phyloP scores from a whole-genome alignment of 2,888 invertebrate species.

The Sicus ferrugineus region DNA sequence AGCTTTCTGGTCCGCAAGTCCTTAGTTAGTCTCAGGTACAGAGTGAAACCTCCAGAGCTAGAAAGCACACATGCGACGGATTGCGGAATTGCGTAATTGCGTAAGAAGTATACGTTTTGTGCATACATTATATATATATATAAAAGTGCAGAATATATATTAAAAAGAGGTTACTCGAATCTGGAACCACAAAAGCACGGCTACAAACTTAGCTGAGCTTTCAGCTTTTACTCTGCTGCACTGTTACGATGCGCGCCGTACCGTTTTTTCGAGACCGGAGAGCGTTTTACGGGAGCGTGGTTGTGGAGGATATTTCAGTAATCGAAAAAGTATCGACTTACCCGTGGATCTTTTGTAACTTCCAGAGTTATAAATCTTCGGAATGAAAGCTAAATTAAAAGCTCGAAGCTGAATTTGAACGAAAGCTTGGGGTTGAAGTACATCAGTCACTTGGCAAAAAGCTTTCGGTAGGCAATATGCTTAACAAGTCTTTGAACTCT shows the following conservation, averaged over 20 bases:
- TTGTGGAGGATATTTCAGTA: too few species aligned
- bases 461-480: too few species aligned
- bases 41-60: neutral
- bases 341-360: neutral
- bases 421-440: too few species aligned
- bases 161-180: conserved; percentile 29
- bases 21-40: neutral
- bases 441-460: too few species aligned
- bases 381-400: too few species aligned
- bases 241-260: conserved; percentile 14
- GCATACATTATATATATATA: conserved; percentile 7
- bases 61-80: neutral
- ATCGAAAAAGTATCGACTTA: neutral
- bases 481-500: too few species aligned
- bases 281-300: too few species aligned
- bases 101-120: conserved; percentile 13
- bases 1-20: neutral
- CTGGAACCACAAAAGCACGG: conserved; percentile 40
- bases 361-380: conserved; percentile 12
- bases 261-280: neutral
- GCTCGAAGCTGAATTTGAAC: too few species aligned
- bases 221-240: conserved; percentile 11
- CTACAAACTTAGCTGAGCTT: conserved; percentile 30
- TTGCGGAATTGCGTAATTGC: neutral
- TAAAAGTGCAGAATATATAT: conserved; percentile 31